These are phyloP conservation scores for Morinoia aosen DNA, from an alignment of 2,888 invertebrate species.

Conservation along the genomic window DNA sequence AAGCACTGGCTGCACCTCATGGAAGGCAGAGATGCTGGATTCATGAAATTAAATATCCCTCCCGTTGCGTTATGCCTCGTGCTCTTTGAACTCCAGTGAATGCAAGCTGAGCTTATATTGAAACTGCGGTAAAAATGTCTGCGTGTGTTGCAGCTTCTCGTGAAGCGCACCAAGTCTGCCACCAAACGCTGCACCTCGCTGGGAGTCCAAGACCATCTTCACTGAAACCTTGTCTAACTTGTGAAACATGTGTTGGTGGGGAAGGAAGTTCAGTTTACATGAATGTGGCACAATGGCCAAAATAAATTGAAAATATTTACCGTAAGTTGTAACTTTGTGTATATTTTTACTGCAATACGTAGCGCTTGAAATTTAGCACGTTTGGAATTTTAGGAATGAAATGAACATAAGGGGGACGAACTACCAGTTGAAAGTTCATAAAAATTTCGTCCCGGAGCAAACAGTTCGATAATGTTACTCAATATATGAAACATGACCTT, in stretches of 20 bases:
- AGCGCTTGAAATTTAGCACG: not conserved
- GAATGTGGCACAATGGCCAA: too few relatives aligned
- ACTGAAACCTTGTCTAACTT: too few relatives aligned
- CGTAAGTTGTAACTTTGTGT: not conserved
- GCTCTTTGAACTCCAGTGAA: constrained; percentile 41
- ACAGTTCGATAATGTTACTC: not conserved
- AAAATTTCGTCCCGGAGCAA: not conserved
- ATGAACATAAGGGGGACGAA: not conserved
- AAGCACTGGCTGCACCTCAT: constrained; percentile 8
- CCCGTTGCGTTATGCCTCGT: not conserved
- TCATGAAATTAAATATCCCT: constrained; percentile 45
- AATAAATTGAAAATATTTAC: not conserved
- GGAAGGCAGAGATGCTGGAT: not conserved
- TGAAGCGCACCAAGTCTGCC: not conserved
- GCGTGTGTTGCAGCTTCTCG: not conserved
- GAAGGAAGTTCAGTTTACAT: too few relatives aligned
- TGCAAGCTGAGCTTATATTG: not conserved
- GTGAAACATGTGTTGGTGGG: too few relatives aligned
- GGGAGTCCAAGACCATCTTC: not conserved
- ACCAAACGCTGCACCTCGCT: not conserved
- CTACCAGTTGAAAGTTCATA: not conserved
- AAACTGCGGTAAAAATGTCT: not conserved
- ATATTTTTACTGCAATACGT: not conserved
- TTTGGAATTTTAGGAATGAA: not conserved
- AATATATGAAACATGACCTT: not conserved